Evolutionary conservation across 2,113 vertebrate species (phyloP).

Genomic region (Chloroceryle aenea): DNA sequence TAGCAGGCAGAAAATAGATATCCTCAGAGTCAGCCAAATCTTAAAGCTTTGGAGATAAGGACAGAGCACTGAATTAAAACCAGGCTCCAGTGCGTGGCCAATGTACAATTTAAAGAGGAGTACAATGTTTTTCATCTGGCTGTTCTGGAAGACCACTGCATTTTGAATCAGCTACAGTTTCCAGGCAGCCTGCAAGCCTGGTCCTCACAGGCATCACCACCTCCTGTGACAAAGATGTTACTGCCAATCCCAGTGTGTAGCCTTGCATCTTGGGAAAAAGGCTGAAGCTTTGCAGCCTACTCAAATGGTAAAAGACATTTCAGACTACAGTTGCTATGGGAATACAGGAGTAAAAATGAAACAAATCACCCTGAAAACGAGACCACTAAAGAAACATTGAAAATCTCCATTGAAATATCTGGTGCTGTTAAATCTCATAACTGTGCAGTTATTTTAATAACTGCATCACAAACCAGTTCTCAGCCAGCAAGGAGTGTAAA

Average conservation of each 20-base stretch:
- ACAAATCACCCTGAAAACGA: slow-evolving; percentile 1
- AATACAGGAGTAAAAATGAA: slow-evolving; percentile 12
- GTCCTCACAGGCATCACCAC: background rate
- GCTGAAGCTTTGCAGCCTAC: background rate
- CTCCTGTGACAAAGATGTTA: slow-evolving; percentile 17
- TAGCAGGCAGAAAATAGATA: slow-evolving; percentile 18
- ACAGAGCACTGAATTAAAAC: background rate
- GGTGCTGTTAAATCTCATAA: background rate
- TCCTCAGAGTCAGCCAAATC: background rate
- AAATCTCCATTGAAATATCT: background rate
- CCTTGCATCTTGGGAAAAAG: background rate
- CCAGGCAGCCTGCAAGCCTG: background rate
- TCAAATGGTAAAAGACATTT: background rate
- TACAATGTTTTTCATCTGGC: background rate
- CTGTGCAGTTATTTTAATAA: background rate
- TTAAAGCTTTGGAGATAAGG: slow-evolving; percentile 18
- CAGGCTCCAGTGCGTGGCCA: background rate
- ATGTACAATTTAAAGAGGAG: background rate
- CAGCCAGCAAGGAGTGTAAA: background rate
- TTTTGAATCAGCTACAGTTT: background rate
- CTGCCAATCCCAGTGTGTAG: background rate
- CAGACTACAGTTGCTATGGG: background rate
- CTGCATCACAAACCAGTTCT: background rate
- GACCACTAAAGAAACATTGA: background rate
- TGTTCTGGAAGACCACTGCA: background rate